Conservation (phyloP, 2,797 vertebrate genomes). For the Pangasius sanitwongsei region DNA sequence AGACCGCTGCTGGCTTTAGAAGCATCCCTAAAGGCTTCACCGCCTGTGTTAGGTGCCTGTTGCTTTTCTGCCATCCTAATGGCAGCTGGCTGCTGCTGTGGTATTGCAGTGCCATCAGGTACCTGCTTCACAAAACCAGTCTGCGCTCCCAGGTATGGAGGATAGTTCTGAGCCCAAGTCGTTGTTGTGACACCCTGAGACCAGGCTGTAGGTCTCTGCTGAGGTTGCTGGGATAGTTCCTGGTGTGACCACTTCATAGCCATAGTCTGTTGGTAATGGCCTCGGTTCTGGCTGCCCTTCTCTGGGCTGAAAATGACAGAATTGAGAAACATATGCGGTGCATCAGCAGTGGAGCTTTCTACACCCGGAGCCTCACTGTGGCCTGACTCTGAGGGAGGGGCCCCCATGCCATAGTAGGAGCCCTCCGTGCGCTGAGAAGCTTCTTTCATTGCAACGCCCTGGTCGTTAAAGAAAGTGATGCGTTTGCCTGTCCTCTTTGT, state of each 20-base stretch:
- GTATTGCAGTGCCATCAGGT: conserved; percentile 61
- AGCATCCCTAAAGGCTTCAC: conserved; percentile 68
- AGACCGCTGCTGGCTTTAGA: conserved; percentile 62
- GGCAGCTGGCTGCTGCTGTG: conserved; percentile 60
- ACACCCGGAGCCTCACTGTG: conserved; percentile 71
- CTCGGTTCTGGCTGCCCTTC: conserved; percentile 81
- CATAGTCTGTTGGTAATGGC: conserved; percentile 87
- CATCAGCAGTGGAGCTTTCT: conserved; percentile 71
- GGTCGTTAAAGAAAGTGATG: conserved; percentile 87
- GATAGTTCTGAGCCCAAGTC: conserved; percentile 82
- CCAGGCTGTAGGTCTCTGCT: conserved; percentile 82
- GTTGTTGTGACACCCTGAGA: conserved; percentile 69
- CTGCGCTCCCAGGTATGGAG: conserved; percentile 77
- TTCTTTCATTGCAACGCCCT: conserved; percentile 81
- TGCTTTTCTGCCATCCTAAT: conserved; percentile 83
- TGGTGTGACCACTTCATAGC: conserved; percentile 88
- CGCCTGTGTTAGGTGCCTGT: conserved; percentile 53
- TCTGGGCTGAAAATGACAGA: conserved; percentile 90
- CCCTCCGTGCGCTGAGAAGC: conserved; percentile 82
- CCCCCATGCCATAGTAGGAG: conserved; percentile 79
- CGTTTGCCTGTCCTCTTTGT: conserved; percentile 91
- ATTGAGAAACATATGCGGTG: conserved; percentile 76
- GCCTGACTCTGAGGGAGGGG: conserved; percentile 77
- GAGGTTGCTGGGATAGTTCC: conserved; percentile 72
- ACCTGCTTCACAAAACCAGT: conserved; percentile 69